phyloP scores from a whole-genome alignment of 2,797 vertebrate genomes.

The Mareca strepera region DNA sequence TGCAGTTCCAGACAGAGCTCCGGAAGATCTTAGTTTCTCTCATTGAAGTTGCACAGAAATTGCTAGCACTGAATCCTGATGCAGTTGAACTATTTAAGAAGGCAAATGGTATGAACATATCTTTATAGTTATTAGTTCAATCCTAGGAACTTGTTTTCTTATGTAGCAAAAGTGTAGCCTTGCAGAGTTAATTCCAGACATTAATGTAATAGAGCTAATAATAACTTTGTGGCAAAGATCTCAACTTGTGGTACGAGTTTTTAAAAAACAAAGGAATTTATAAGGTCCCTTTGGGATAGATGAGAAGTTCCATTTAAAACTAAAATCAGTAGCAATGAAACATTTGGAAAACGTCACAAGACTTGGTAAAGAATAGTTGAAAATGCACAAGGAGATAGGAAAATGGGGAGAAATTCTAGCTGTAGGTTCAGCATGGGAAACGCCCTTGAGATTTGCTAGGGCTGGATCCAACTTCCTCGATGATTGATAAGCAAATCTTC shows the following conservation, averaged over 20 bases:
- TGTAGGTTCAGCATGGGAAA: not conserved
- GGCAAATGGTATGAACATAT: conserved; percentile 87
- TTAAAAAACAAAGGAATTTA: not conserved
- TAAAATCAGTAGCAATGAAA: not conserved
- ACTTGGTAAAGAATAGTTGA: not conserved
- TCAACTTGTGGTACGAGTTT: not conserved
- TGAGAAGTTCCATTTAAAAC: not conserved
- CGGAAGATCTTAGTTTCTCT: conserved; percentile 97
- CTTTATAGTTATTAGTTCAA: not conserved
- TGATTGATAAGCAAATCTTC: not conserved
- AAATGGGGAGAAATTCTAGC: not conserved
- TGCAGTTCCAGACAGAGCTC: conserved; percentile 97
- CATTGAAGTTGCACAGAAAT: conserved; percentile 97
- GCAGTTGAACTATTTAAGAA: conserved; percentile 97
- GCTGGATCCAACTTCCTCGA: not conserved
- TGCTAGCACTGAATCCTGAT: conserved; percentile 95
- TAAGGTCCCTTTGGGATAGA: not conserved
- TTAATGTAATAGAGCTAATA: not conserved
- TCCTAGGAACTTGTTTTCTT: not conserved
- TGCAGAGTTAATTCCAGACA: not conserved
- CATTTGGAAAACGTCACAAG: not conserved
- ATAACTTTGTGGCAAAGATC: not conserved
- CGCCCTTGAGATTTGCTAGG: not conserved
- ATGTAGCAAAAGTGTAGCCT: not conserved
- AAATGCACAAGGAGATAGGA: not conserved